Percentiles rank a stretch among this genome's conserved stretches.
Evolutionary conservation across 2,888 invertebrate genomes (phyloP).

Genomic region (Argyresthia goedartella): DNA sequence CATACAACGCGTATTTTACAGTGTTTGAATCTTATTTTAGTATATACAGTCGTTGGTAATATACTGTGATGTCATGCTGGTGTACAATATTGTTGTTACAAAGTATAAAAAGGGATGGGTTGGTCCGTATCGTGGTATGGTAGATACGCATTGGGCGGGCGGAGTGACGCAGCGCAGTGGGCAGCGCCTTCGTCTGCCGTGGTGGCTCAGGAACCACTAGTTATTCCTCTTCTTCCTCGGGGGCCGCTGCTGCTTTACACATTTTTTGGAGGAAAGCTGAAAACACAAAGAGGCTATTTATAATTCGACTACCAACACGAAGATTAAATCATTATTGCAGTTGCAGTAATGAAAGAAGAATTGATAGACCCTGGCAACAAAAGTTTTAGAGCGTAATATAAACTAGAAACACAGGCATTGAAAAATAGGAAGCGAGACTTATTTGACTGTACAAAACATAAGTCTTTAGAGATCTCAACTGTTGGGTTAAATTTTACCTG

Average conservation of each 20-base stretch:
- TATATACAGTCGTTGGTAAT: conserved; percentile 63
- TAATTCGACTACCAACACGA: too few relatives aligned
- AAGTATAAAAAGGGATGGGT: conserved; percentile 54
- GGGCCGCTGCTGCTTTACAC: conserved; percentile 74
- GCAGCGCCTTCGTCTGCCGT: conserved; percentile 13
- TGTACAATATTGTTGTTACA: conserved; percentile 49
- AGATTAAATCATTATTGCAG: too few relatives aligned
- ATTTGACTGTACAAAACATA: too few relatives aligned
- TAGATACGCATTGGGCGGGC: conserved; percentile 31
- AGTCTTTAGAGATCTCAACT: too few relatives aligned
- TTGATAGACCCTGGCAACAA: neutral
- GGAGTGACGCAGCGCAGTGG: conserved; percentile 20
- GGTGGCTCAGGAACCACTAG: conserved; percentile 14
- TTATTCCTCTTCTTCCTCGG: conserved; percentile 40
- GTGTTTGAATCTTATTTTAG: conserved; percentile 66
- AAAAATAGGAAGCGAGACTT: too few relatives aligned
- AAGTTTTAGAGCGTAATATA: neutral
- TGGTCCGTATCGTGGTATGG: conserved; percentile 55
- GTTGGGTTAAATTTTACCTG: too few relatives aligned
- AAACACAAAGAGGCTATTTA: conserved; percentile 13
- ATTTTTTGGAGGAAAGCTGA: conserved; percentile 91
- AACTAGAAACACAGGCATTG: neutral
- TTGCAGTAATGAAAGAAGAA: neutral
- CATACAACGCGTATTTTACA: conserved; percentile 67
- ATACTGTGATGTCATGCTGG: conserved; percentile 16